phyloP scores from a whole-genome alignment of 2,888 invertebrate genomes.

The Gastracanthus pulcherrimus region DNA sequence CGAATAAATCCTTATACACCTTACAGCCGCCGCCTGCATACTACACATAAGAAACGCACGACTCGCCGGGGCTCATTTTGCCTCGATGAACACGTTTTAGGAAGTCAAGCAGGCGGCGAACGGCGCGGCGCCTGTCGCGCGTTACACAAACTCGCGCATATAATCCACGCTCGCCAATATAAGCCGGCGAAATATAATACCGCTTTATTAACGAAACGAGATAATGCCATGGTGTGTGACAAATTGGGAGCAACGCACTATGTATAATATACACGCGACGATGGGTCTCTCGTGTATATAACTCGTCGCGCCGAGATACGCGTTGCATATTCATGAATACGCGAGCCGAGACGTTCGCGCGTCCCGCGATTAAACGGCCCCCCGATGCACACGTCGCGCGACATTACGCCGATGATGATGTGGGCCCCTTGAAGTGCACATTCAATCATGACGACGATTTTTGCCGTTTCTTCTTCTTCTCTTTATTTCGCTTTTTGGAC shows the following conservation, averaged over 20 bases:
- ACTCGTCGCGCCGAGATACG: background rate
- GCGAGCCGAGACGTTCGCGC: slow-evolving; percentile 3
- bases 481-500: no score
- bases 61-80: background rate
- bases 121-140: slow-evolving; percentile 17
- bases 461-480: no score
- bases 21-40: background rate
- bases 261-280: background rate
- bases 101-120: slow-evolving; percentile 65
- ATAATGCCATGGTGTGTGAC: slow-evolving; percentile 77
- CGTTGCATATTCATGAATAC: slow-evolving; percentile 51
- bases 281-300: no score
- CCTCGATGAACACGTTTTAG: slow-evolving; percentile 59
- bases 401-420: slow-evolving; percentile 11
- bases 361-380: slow-evolving; percentile 34
- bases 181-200: slow-evolving; percentile 66
- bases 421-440: background rate
- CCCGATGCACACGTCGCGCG: background rate
- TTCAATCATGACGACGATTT: no score
- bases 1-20: background rate
- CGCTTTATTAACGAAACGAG: slow-evolving; percentile 75
- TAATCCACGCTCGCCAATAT: no score
- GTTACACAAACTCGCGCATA: no score
- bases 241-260: slow-evolving; percentile 76
- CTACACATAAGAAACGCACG: background rate